Conservation (phyloP, 35 echinoderm and acorn worm species). For the Diadema setosum region DNA sequence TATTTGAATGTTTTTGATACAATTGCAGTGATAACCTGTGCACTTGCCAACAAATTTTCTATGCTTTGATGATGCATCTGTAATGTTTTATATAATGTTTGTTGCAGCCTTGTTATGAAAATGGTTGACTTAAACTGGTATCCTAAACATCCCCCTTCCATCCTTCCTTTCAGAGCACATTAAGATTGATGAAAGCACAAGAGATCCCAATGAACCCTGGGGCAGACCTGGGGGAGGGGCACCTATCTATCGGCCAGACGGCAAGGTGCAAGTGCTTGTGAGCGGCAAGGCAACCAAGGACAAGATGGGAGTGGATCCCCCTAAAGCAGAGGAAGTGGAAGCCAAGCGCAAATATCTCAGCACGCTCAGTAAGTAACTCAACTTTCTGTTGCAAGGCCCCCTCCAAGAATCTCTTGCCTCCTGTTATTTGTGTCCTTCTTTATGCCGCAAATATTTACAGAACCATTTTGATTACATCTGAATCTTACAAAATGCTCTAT, state of each 20-base stretch:
- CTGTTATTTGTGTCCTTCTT: not conserved
- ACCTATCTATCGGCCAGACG: conserved; percentile 37
- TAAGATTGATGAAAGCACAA: not conserved
- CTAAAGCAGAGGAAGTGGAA: conserved; percentile 33
- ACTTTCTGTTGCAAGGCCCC: not conserved
- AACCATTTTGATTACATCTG: not conserved
- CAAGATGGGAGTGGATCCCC: conserved; percentile 47
- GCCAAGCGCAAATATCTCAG: conserved; percentile 70
- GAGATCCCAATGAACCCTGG: conserved; percentile 55
- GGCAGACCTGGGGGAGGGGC: conserved; percentile 82
- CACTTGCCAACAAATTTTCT: too few species aligned
- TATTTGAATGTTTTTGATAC: too few species aligned
- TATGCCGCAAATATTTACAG: not conserved
- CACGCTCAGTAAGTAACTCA: conserved; percentile 83
- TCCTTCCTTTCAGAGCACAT: not conserved
- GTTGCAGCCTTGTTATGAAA: not conserved
- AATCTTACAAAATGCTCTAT: too few species aligned
- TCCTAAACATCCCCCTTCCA: not conserved
- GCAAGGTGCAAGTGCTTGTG: conserved; percentile 40
- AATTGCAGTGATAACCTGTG: too few species aligned
- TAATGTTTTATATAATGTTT: too few species aligned
- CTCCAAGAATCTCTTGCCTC: not conserved
- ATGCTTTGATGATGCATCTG: too few species aligned
- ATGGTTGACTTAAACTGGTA: not conserved
- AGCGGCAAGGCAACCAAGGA: conserved; percentile 70